These are phyloP conservation scores for Argopecten irradians DNA, from an alignment of 1,140 invertebrate genomes.

Conservation along the genomic window DNA sequence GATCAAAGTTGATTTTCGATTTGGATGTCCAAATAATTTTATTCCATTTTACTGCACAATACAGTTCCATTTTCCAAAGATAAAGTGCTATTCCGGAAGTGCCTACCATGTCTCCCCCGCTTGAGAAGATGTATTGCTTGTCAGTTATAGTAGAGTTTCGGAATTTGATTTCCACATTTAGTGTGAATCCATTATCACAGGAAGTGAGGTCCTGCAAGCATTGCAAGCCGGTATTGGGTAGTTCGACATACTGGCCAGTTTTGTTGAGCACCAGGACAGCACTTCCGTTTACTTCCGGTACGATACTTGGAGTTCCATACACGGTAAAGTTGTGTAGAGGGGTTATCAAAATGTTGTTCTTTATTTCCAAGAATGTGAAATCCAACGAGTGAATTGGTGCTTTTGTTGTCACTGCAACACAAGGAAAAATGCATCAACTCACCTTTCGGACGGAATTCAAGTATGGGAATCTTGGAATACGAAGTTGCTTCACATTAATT, in stretches of 20 bases:
- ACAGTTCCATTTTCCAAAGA: conserved; percentile 43
- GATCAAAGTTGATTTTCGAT: conserved; percentile 33
- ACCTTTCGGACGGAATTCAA: too few species aligned
- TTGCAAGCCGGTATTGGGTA: conserved; percentile 50
- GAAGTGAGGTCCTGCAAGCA: conserved; percentile 51
- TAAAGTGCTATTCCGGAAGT: conserved; percentile 46
- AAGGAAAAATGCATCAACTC: too few species aligned
- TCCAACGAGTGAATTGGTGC: not conserved
- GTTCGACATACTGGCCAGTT: conserved; percentile 51
- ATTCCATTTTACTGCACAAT: conserved; percentile 44
- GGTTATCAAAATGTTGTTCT: conserved; percentile 43
- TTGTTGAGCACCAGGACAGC: conserved; percentile 44
- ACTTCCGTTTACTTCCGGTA: conserved; percentile 32
- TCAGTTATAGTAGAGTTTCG: conserved; percentile 38
- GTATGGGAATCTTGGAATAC: too few species aligned
- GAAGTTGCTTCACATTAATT: too few species aligned
- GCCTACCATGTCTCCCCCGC: conserved; percentile 40
- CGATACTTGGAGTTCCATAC: conserved; percentile 31
- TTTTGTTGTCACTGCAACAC: not conserved
- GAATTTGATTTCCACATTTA: conserved; percentile 49
- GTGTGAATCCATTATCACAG: conserved; percentile 52
- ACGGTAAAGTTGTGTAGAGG: conserved; percentile 45
- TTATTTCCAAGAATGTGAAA: conserved; percentile 43
- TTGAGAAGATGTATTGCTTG: conserved; percentile 46
- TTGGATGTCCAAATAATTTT: conserved; percentile 48